Conservation (phyloP, 2,113 vertebrate species). For the Pristiophorus japonicus region DNA sequence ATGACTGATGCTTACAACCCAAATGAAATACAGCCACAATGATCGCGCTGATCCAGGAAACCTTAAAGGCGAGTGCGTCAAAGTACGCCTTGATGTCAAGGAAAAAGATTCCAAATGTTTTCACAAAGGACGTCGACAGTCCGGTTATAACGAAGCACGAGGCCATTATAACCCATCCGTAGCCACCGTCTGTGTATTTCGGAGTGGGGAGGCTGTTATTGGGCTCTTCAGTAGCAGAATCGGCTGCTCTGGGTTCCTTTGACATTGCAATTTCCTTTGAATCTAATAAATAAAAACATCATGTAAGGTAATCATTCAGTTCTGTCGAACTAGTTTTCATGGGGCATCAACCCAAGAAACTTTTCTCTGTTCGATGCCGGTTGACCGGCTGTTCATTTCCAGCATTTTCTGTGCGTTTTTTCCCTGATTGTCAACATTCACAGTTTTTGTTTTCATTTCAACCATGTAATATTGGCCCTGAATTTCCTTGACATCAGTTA, state of each 20-base stretch:
- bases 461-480: not conserved
- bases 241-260: not conserved
- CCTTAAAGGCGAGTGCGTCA: slow-evolving; percentile 56
- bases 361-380: not conserved
- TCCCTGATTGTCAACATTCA: not conserved
- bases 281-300: not conserved
- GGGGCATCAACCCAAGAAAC: not conserved
- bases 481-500: not conserved
- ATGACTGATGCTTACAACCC: slow-evolving; percentile 50
- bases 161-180: slow-evolving; percentile 64
- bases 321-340: not conserved
- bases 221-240: not conserved
- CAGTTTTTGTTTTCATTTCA: not conserved
- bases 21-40: slow-evolving; percentile 62
- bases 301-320: not conserved
- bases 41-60: slow-evolving; percentile 64
- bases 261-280: not conserved
- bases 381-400: not conserved
- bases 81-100: slow-evolving; percentile 64
- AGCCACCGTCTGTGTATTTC: slow-evolving; percentile 51
- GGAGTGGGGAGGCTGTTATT: not conserved
- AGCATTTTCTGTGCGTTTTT: not conserved
- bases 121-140: slow-evolving; percentile 58
- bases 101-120: slow-evolving; percentile 67
- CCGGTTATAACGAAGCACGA: slow-evolving; percentile 62